These are phyloP conservation scores for Pocota personata DNA, from an alignment of 2,888 invertebrate species.

Conservation along the genomic window DNA sequence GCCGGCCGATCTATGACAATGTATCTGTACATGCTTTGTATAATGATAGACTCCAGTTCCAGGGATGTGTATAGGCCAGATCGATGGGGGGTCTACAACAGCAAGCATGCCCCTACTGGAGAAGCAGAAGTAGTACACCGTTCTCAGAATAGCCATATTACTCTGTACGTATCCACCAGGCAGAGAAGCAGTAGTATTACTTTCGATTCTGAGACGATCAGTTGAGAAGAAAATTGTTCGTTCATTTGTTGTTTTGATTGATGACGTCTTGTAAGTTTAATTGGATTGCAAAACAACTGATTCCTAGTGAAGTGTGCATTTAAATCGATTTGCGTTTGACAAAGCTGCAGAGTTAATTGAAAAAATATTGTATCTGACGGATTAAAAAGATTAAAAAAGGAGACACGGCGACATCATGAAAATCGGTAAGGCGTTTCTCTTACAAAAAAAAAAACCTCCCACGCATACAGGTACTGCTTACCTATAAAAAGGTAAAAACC, in stretches of 20 bases:
- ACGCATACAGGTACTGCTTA: not conserved
- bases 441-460: not conserved
- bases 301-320: conserved; percentile 18
- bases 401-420: conserved; percentile 47
- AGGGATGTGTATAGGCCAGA: conserved; percentile 17
- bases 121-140: conserved; percentile 30
- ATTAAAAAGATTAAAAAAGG: conserved; percentile 13
- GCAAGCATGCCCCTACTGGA: conserved; percentile 3
- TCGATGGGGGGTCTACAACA: conserved; percentile 16
- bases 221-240: conserved; percentile 30
- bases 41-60: conserved; percentile 41
- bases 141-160: conserved; percentile 36
- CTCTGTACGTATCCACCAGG: conserved; percentile 12
- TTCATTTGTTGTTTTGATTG: conserved; percentile 24
- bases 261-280: conserved; percentile 42
- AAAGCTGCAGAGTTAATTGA: conserved; percentile 10
- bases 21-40: conserved; percentile 13
- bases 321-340: not conserved
- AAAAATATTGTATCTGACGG: conserved; percentile 41
- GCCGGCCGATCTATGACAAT: not conserved
- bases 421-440: conserved; percentile 56
- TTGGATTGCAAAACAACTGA: conserved; percentile 21
- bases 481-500: not conserved
- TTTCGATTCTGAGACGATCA: conserved; percentile 69
- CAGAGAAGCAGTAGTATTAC: conserved; percentile 38